A percentile compares a stretch with the other conserved stretches of the same genome.
Evolutionary conservation across 1,140 invertebrate genomes (phyloP).

Genomic region (Telenomus remus): DNA sequence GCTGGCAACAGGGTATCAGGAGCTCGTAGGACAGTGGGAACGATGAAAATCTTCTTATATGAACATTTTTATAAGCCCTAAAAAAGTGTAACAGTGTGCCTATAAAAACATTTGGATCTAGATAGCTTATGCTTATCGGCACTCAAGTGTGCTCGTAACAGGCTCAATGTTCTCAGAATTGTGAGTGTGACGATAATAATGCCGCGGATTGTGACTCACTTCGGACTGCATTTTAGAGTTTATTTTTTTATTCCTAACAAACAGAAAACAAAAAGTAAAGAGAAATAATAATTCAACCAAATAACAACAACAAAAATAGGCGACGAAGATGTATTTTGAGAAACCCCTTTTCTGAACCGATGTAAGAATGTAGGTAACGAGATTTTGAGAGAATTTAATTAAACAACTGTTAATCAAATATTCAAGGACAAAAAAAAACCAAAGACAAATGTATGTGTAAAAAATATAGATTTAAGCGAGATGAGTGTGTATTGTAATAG

Average conservation of each 20-base stretch:
- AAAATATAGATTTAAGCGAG: conserved; percentile 38
- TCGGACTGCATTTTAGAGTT: conserved; percentile 45
- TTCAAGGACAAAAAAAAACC: no score
- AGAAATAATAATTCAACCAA: background rate
- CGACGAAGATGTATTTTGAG: background rate
- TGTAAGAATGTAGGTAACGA: conserved; percentile 54
- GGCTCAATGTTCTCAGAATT: conserved; percentile 52
- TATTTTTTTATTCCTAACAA: conserved; percentile 42
- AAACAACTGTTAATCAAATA: conserved; percentile 56
- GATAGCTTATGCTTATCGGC: conserved; percentile 38
- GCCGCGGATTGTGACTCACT: conserved; percentile 29
- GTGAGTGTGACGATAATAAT: conserved; percentile 36
- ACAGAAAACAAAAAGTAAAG: conserved; percentile 8
- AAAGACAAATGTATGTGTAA: conserved; percentile 38
- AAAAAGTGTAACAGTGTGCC: conserved; percentile 39
- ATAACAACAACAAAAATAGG: background rate
- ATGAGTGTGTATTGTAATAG: conserved; percentile 49
- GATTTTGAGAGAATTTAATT: conserved; percentile 33
- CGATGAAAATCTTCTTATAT: conserved; percentile 44
- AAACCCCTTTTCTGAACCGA: conserved; percentile 14
- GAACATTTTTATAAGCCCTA: conserved; percentile 49
- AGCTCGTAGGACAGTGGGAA: conserved; percentile 5
- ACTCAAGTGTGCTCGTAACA: conserved; percentile 56
- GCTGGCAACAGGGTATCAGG: conserved; percentile 35
- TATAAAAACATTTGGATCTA: conserved; percentile 15